Evolutionary conservation across 2,888 invertebrate genomes (phyloP), one percentile per base, ranked within the genome.

Genomic region (Meteorus cinctellus): DNA sequence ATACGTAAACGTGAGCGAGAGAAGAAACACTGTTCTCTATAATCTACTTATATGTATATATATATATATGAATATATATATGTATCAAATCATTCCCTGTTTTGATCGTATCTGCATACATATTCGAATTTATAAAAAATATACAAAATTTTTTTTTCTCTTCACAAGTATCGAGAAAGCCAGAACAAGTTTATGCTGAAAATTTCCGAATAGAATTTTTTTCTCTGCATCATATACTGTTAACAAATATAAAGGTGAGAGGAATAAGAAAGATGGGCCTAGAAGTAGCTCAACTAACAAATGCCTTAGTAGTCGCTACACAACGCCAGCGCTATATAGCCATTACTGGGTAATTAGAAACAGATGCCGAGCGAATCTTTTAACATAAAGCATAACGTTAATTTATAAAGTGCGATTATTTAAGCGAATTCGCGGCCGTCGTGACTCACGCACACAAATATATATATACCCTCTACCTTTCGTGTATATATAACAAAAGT

Each of bases 331-430:
- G 55, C 55, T 55, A 55, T 84, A 86, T 85, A 87, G 86, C 89
- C 88, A 89, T 89, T 89, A 89, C 86, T 87, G 88, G 89, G 89
- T 89, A 89, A 89, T 89, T 89, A 89, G 89, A 89, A 89, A 89
- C 89, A 89, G 89, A 89, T 89, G 89, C 89, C 86, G 89, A 83
- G 87, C 86, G 88, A 89, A 89, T 89, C 89, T 89, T 89, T 89
- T 89, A 89, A 89, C 89, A 87, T 88, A 87, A 88, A 87, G 86
- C 87, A 89, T 89, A 89, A 89, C 65, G 89, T 75, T 89, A 89
- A 89, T 89, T 89, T 86, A 89, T 89, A 88, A 89, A 88, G 88
- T 86, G 87, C 87, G 86, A 89, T 89, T 89, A 89, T 87, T 89
- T 88, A 89, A 84, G 63, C 36, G 66, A 45, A 74, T 8, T 65